Evolutionary conservation across 2,113 vertebrate genomes (phyloP), one percentile per base, ranked within the genome.

Genomic region (Cyprinodon tularosa): DNA sequence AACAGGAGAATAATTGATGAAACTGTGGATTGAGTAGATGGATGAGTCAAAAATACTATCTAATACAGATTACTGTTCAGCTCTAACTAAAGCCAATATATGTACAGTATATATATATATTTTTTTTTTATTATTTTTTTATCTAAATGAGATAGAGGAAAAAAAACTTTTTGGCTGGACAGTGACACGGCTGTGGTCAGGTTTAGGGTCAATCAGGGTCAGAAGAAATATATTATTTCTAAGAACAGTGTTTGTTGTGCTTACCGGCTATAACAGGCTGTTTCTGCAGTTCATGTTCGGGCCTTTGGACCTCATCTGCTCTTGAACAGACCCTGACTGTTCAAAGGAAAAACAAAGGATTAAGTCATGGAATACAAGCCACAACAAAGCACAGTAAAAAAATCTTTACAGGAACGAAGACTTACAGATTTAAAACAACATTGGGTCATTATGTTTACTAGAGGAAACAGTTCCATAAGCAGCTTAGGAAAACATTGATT

Each of bases 231-330:
- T 9, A 12, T 63, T 38, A 5, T 63, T 63, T 10, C 48, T 15
- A 15, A 14, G 15, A 5, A 14, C 14, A 10, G 0, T 20, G 42
- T 39, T 13, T 17, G n/a, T 77, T 78, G 83, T 71, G 57, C 74
- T 89, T 87, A 90, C 88, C 87, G 3, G 88, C 89, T 93, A 93
- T 88, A 94, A 89, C 44, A 93, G 68, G 73, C 88, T 91, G 76
- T 86, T 91, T 38, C 91, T 86, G 80, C 86, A 82, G 14, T 92
- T 93, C 76, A 77, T 79, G 60, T 95, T 95, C 0, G 90, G 91
- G 0, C 96, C 94, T 91, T 96, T 97, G 39, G 95, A 97, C 78
- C 96, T 93, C 96, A 98, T 97, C 88, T 95, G 95, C 85, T 98
- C 96, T 89, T 97, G 96, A 12, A 97, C 94, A 0, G 95, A 93